Base-by-base conservation (phyloP, 2,888 invertebrate genomes). In the Lymantria dispar region DNA sequence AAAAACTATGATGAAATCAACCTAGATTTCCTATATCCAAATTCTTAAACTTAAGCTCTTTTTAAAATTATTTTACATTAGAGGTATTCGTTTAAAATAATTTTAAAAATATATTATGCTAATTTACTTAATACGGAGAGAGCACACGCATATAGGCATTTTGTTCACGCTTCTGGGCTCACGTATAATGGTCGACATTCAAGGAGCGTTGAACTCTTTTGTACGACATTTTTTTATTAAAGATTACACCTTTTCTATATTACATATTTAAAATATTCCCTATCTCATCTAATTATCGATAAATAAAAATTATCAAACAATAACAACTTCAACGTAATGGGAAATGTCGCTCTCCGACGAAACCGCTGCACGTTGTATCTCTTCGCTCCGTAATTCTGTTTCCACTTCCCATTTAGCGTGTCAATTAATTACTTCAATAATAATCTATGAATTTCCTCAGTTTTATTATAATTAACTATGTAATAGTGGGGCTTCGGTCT, bases 191-290 rank as follows among this genome's bases (percentile, higher is more conserved):
- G 48, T 53, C 62, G 55, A 62, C 63, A 54, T 64, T 56, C 52
- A 33, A 54, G 70, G 76, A 70, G 78, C 85, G 85, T 86, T 85
- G 85, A 86, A 84, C 80, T 86, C 85, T 85, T 85, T 84, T 82
- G 69, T 80, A 78, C 60, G 15, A 40, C 40, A 40, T 40, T 40
- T 13, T 37, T 48, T 33, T 33, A 33, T 10, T 10, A 8, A 5
- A 33, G 33, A 33, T 33, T 33, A 33, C 33, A 33, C 9, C 10
- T 33, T 33, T 10, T 10, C 8, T 33, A 33, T 10, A 33, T 7
- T 33, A 33, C 33, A 33, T 33, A 33, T 7, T 33, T 33, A 33
- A 33, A 33, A 33, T 8, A 30, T 33, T 8, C 1, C 3, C 1
- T 33, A 33, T 8, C 22, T 22, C 5, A 22, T 22, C 22, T 22